A percentile compares a stretch with the other conserved stretches of the same genome.
Evolutionary conservation across 1,140 invertebrate species (phyloP).

Genomic region (Chymomyza costata): DNA sequence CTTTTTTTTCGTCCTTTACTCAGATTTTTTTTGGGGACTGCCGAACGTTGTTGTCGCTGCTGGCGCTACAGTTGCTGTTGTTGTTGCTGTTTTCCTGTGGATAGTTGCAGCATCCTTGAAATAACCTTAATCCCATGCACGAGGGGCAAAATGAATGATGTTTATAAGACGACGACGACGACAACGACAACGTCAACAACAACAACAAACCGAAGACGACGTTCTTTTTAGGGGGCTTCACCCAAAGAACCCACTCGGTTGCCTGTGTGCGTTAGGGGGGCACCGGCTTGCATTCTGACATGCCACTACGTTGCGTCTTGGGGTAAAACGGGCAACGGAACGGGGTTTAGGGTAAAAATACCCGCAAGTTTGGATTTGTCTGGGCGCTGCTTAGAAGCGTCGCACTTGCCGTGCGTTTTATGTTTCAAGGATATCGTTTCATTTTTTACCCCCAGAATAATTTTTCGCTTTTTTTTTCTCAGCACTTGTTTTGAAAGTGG

Average conservation of each 20-base stretch:
- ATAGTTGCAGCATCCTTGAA: conserved; percentile 63
- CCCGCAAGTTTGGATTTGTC: too few species aligned
- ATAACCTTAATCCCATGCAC: conserved; percentile 72
- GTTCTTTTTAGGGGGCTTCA: too few species aligned
- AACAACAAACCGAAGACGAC: conserved; percentile 5
- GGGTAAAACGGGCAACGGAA: too few species aligned
- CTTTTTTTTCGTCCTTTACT: background rate
- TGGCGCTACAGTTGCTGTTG: conserved; percentile 14
- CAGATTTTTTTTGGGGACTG: conserved; percentile 12
- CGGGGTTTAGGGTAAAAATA: too few species aligned
- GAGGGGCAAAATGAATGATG: conserved; percentile 71
- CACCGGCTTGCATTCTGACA: conserved; percentile 39
- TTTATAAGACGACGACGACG: conserved; percentile 32
- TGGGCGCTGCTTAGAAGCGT: background rate
- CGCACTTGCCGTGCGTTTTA: conserved; percentile 30
- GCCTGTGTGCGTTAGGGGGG: conserved; percentile 3
- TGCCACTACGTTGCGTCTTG: too few species aligned
- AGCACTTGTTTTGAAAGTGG: conserved; percentile 31
- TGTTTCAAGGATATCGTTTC: conserved; percentile 66
- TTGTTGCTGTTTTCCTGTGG: conserved; percentile 17
- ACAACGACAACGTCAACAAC: conserved; percentile 9
- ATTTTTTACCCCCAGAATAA: background rate
- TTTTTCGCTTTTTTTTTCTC: conserved; percentile 43
- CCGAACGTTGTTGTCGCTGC: conserved; percentile 13
- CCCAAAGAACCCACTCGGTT: too few species aligned